A percentile compares a stretch with the other conserved stretches of the same genome.
phyloP scores from a whole-genome alignment of 2,888 invertebrate genomes.

The Dynastes tityus region DNA sequence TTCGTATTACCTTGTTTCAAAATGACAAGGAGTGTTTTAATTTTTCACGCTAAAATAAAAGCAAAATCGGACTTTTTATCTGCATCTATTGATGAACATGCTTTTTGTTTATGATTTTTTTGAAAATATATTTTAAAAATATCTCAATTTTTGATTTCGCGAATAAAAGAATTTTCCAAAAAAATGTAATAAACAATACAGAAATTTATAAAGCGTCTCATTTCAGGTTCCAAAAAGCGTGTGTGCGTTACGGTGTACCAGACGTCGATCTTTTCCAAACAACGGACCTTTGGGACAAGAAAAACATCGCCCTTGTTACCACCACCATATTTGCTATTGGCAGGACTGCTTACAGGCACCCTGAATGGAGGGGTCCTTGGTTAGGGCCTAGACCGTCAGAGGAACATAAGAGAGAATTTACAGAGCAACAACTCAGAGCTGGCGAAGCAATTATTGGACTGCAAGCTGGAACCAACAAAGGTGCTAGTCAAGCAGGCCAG shows the following conservation, averaged over 20 bases:
- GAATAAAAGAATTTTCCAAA: too few species aligned
- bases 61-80: too few species aligned
- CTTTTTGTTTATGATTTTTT: too few species aligned
- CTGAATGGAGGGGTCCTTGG: conserved; percentile 87
- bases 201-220: too few species aligned
- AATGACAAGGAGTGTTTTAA: conserved; percentile 58
- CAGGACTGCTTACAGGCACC: conserved; percentile 88
- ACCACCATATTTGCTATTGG: conserved; percentile 91
- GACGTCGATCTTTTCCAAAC: conserved; percentile 93
- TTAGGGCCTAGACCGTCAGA: conserved; percentile 91
- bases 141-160: too few species aligned
- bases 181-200: too few species aligned
- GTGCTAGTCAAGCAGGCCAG: conserved; percentile 89
- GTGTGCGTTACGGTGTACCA: conserved; percentile 87
- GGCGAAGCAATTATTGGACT: conserved; percentile 89
- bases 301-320: conserved; percentile 91
- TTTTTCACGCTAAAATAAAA: conserved; percentile 3
- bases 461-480: conserved; percentile 90
- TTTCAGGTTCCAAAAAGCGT: conserved; percentile 85
- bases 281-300: conserved; percentile 92
- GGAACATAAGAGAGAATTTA: conserved; percentile 86
- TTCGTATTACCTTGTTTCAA: conserved; percentile 60
- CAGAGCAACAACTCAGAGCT: conserved; percentile 86
- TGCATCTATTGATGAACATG: too few species aligned
- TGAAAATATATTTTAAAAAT: too few species aligned